phyloP scores from a whole-genome alignment of 2,113 vertebrate species.

The Strigops habroptila region DNA sequence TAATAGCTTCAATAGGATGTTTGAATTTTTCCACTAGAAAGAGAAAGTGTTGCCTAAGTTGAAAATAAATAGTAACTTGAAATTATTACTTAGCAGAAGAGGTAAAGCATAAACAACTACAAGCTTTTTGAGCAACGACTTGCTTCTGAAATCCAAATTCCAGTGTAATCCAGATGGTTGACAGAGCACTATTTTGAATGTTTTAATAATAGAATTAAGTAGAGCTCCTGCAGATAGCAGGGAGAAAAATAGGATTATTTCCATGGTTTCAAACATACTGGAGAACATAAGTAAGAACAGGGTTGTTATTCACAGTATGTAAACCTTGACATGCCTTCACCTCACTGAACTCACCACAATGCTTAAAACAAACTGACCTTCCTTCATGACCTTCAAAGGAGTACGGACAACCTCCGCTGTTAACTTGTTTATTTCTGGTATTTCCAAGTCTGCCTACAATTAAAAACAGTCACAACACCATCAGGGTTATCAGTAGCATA shows the following conservation, averaged over 20 bases:
- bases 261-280: background rate
- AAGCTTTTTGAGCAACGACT: background rate
- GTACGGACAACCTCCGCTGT: conserved; percentile 69
- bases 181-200: background rate
- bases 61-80: background rate
- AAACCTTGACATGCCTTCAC: background rate
- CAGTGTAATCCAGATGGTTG: background rate
- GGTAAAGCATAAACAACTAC: background rate
- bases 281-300: background rate
- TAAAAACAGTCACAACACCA: background rate
- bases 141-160: background rate
- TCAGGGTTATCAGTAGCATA: background rate
- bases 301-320: background rate
- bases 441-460: conserved; percentile 69
- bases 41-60: background rate
- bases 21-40: background rate
- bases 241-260: background rate
- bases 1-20: background rate
- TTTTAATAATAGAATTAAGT: background rate
- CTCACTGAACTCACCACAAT: background rate
- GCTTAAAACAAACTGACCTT: conserved; percentile 61
- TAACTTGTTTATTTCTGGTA: conserved; percentile 71
- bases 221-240: background rate
- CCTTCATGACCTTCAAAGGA: conserved; percentile 57
- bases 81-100: background rate